Evolutionary conservation across 2,113 vertebrate genomes (phyloP).

Genomic region (Athene noctua): DNA sequence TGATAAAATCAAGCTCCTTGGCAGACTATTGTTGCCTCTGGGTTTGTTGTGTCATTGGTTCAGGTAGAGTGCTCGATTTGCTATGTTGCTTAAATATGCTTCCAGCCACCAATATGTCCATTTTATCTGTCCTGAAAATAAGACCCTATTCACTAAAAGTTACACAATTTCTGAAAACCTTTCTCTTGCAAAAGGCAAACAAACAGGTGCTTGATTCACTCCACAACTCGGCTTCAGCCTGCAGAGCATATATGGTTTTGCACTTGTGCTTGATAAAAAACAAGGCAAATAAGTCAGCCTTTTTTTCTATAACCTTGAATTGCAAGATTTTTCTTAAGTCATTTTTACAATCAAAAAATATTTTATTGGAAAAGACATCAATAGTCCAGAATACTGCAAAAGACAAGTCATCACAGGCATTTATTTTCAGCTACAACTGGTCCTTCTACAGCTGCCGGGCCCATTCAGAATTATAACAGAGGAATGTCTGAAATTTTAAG

Average conservation of each 20-base stretch:
- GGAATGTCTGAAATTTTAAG: not conserved
- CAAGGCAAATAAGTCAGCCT: not conserved
- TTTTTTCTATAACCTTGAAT: not conserved
- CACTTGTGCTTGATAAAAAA: not conserved
- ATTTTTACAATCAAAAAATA: not conserved
- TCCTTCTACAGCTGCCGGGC: not conserved
- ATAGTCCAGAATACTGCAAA: not conserved
- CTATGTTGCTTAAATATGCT: not conserved
- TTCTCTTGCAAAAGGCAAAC: not conserved
- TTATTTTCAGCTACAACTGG: not conserved
- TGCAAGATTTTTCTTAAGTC: not conserved
- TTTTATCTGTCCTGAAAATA: not conserved
- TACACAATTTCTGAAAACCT: not conserved
- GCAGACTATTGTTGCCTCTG: constrained; percentile 22
- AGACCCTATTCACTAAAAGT: not conserved
- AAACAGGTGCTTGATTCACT: not conserved
- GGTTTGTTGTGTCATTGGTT: not conserved
- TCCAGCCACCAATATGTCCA: not conserved
- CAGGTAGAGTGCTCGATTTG: not conserved
- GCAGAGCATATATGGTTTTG: not conserved
- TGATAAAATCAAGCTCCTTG: constrained; percentile 40
- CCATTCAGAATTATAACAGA: not conserved
- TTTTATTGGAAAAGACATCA: not conserved
- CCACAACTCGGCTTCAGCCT: not conserved
- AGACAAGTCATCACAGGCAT: not conserved